Evolutionary conservation across 2,888 invertebrate species (phyloP), one percentile per base, ranked within the genome.

Genomic region (Ormyrus thymus): DNA sequence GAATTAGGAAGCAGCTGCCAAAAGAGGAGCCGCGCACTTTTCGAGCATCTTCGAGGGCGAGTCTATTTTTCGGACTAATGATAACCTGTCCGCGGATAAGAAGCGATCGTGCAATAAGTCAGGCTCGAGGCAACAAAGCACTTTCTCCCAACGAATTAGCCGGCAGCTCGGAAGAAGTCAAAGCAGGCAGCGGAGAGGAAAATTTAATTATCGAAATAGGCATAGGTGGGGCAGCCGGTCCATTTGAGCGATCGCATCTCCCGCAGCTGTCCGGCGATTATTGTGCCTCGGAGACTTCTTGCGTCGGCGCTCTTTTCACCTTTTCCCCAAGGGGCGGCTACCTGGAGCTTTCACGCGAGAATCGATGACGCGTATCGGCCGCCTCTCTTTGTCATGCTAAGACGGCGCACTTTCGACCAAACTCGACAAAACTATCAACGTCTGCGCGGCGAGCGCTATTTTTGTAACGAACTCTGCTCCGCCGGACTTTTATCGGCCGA

Each of bases 281-380:
- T 86, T 86, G 85, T 85, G 84, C 85, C 86, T 85, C 82, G 29
- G 69, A 55, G 50, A 65, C 71, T 71, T 56, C 73, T 56, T 15
- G 8, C 56, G 48, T 45, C 51, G 4, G 43, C 51, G 53, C 72
- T 51, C 70, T 69, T 53, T 29, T 51, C 66, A 10, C 66, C 13
- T 61, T 68, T 61, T 62, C 10, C 84, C 84, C 83, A 3, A 29
- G 29, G 29, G 29, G 29, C 29, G 29, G 29, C 29, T 29, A 29
- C 29, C 29, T 29, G 85, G 83, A 50, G 8, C 15, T 1, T 15
- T 10, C 9, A 81, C 55, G 59, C 76, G 83, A 79, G 85, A 87
- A 87, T 87, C 86, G 87, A 89, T 88, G 87, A 88, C 86, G 86
- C 85, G 86, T 84, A 87, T 87, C 85, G 84, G 81, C 84, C 84